Base-by-base conservation (phyloP, 1,140 invertebrate species). In the Drosophila kurseongensis region DNA sequence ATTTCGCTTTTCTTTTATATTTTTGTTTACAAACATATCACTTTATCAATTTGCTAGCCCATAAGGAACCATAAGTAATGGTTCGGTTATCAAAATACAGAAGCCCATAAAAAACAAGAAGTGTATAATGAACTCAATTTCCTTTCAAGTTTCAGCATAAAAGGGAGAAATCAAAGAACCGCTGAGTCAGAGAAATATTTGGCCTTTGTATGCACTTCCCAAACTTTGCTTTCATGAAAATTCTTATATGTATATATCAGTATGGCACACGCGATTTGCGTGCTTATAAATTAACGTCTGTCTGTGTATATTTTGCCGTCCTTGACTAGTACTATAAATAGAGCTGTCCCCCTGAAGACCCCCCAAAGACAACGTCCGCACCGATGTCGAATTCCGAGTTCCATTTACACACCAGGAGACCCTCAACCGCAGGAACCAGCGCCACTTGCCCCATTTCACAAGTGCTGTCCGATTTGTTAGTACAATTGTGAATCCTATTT, bases 231-330 rank as follows among this genome's bases (percentile, higher is more conserved):
- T 56, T 68, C 41, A 56, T 71, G 50, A 56, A 54, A 40, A 73
- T 45, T 72, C 18, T 44, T 42, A 63, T 42, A 48, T 14, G 29
- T 54, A 27, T 59, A 29, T 63, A 44, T 72, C 38, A 29, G 50
- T 55, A 35, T 47, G 74, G 32, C 52, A 66, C 78, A 88, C 79
- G 83, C 83, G 75, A 82, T 75, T 82, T 75, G 65, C 61, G 75
- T 86, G 75, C 65, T 72, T 78, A 78, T 86, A 82, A 85, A 75
- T 81, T 78, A 81, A 62, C 63, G 58, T 78, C 79, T 85, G 52
- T 58, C 73, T 67, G 13, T 35, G 42, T 66, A 40, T 59, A 54
- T 75, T 58, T 40, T 48, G 54, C 13, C 27, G 73, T 75, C 73
- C 73, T 76, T 75, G 73, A 59, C 54, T 36, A 42, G 44, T 13